These are phyloP conservation scores for Ormyrus nitidulus DNA, from an alignment of 2,888 invertebrate species.

Conservation along the genomic window DNA sequence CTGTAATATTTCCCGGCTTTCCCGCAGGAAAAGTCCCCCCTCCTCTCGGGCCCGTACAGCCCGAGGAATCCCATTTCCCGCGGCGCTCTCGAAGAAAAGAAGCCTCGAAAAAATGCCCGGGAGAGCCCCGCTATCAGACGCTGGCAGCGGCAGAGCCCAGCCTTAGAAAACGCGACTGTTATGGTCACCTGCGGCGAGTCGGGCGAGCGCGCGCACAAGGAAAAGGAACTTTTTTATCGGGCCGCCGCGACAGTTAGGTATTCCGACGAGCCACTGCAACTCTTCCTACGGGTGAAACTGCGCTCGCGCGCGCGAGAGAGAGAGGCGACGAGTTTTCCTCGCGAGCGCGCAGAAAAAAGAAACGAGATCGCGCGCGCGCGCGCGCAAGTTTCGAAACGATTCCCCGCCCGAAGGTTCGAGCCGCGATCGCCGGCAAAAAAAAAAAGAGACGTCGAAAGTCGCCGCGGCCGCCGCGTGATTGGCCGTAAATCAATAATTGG, in stretches of 20 bases:
- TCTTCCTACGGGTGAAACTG: conserved; percentile 54
- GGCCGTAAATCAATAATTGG: conserved; percentile 58
- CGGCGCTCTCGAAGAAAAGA: conserved; percentile 33
- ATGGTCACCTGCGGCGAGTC: conserved; percentile 56
- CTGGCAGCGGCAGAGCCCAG: background rate
- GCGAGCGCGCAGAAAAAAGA: too few species aligned
- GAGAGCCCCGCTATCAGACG: conserved; percentile 4
- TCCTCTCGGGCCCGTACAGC: too few species aligned
- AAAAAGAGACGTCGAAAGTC: conserved; percentile 48
- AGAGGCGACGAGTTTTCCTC: conserved; percentile 45
- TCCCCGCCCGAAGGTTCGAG: conserved; percentile 49
- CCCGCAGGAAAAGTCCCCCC: background rate
- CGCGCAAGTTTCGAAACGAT: conserved; percentile 49
- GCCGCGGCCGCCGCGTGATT: conserved; percentile 35
- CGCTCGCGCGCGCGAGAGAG: conserved; percentile 13
- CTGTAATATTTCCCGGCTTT: too few species aligned
- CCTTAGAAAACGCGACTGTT: conserved; percentile 53
- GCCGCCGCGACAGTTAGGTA: conserved; percentile 55
- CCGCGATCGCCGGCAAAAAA: conserved; percentile 14
- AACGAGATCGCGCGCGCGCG: conserved; percentile 24
- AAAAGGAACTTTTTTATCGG: conserved; percentile 36
- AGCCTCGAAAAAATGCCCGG: conserved; percentile 3
- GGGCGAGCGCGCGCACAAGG: conserved; percentile 20
- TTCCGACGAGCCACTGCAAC: conserved; percentile 42
- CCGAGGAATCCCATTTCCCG: conserved; percentile 34